These are phyloP conservation scores for Lochmaea capreae DNA, from an alignment of 2,888 invertebrate genomes.

Conservation along the genomic window DNA sequence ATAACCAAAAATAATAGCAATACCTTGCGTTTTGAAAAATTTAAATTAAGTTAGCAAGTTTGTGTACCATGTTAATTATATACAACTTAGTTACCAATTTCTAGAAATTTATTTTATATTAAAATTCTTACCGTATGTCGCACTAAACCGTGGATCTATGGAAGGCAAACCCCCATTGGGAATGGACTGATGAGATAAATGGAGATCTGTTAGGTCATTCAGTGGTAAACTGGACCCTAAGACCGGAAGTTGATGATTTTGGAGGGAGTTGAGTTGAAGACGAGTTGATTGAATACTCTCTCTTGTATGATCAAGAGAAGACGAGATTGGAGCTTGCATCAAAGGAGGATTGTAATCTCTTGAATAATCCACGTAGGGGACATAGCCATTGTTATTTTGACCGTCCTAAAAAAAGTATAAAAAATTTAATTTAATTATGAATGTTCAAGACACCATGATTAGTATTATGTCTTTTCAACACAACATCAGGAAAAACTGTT, in stretches of 20 bases:
- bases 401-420: slow-evolving; percentile 72
- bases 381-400: slow-evolving; percentile 86
- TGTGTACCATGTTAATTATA: too few species aligned
- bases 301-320: slow-evolving; percentile 65
- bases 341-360: slow-evolving; percentile 90
- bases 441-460: too few species aligned
- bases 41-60: too few species aligned
- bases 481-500: not conserved
- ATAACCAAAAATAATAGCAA: too few species aligned
- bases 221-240: slow-evolving; percentile 58
- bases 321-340: slow-evolving; percentile 70
- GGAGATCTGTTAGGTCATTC: slow-evolving; percentile 62
- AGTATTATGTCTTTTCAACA: too few species aligned
- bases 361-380: slow-evolving; percentile 89
- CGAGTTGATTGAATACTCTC: slow-evolving; percentile 65
- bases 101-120: not conserved
- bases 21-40: too few species aligned
- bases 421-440: not conserved
- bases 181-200: slow-evolving; percentile 57
- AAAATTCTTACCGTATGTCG: slow-evolving; percentile 81
- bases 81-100: too few species aligned
- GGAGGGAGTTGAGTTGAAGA: slow-evolving; percentile 64
- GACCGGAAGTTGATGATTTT: slow-evolving; percentile 59
- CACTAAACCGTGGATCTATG: slow-evolving; percentile 88
- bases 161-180: slow-evolving; percentile 61